Evolutionary conservation across 1,140 invertebrate species (phyloP).

Genomic region (Colletes latitarsis): DNA sequence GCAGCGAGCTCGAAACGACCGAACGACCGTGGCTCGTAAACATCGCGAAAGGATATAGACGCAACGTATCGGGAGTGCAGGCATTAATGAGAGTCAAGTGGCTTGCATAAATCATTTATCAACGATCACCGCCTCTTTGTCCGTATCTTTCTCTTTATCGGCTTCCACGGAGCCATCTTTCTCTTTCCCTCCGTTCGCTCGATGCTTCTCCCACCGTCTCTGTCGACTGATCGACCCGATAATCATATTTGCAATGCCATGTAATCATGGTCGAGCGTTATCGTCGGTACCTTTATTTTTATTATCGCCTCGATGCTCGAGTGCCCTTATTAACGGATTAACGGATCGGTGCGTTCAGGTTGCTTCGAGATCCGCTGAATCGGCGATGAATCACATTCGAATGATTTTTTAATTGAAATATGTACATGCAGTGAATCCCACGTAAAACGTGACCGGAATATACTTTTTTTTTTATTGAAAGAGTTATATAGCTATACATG

Average conservation of each 20-base stretch:
- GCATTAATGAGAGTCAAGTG: conserved; percentile 65
- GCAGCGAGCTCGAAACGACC: not conserved
- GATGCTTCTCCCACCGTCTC: conserved; percentile 3
- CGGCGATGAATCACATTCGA: too few relatives aligned
- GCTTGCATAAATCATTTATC: conserved; percentile 70
- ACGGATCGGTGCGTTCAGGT: conserved; percentile 9
- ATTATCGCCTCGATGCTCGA: conserved; percentile 38
- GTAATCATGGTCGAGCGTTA: conserved; percentile 34
- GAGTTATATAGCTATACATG: too few relatives aligned
- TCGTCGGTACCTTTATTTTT: conserved; percentile 28
- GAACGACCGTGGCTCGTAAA: not conserved
- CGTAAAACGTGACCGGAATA: too few relatives aligned
- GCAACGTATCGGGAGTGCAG: conserved; percentile 8
- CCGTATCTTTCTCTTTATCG: conserved; percentile 35
- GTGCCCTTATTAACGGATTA: conserved; percentile 59
- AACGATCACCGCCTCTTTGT: conserved; percentile 59
- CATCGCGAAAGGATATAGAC: conserved; percentile 23
- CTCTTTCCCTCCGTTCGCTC: conserved; percentile 23
- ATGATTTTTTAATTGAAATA: too few relatives aligned
- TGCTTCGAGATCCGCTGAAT: not conserved
- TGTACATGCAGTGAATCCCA: not conserved
- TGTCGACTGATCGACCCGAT: conserved; percentile 10
- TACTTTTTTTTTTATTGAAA: too few relatives aligned
- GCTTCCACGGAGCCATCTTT: not conserved
- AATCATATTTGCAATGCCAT: conserved; percentile 39